Evolutionary conservation across 2,888 invertebrate genomes (phyloP).

Genomic region (Adineta ricciae): DNA sequence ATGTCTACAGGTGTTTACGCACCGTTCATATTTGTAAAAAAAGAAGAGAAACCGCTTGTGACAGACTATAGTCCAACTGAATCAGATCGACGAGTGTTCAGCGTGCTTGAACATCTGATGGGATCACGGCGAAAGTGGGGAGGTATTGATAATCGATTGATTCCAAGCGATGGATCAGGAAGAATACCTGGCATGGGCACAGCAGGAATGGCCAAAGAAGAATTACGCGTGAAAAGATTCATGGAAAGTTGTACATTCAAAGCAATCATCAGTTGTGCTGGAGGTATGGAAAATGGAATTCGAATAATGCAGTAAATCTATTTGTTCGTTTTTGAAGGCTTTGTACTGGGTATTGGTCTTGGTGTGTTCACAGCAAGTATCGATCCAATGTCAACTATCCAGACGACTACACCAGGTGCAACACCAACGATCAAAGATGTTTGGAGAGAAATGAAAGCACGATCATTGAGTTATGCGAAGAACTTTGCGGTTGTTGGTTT

Average conservation of each 20-base stretch:
- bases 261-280: slow-evolving; percentile 76
- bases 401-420: slow-evolving; percentile 53
- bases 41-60: background rate
- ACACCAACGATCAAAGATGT: slow-evolving; percentile 76
- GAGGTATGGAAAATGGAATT: slow-evolving; percentile 58
- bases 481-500: slow-evolving; percentile 92
- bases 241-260: slow-evolving; percentile 85
- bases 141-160: background rate
- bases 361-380: slow-evolving; percentile 91
- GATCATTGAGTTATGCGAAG: slow-evolving; percentile 84
- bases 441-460: slow-evolving; percentile 76
- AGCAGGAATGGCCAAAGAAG: background rate
- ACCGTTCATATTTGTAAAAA: background rate
- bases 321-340: slow-evolving; percentile 58
- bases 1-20: background rate
- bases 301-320: background rate
- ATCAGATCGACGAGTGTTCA: background rate
- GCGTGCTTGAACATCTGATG: background rate
- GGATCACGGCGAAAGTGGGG: background rate
- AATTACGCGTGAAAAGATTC: background rate
- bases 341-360: slow-evolving; percentile 82
- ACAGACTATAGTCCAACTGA: background rate
- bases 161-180: background rate
- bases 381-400: slow-evolving; percentile 67
- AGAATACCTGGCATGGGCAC: background rate